Conservation (phyloP, 2,888 invertebrate species). For the Digitonthophagus gazella region DNA sequence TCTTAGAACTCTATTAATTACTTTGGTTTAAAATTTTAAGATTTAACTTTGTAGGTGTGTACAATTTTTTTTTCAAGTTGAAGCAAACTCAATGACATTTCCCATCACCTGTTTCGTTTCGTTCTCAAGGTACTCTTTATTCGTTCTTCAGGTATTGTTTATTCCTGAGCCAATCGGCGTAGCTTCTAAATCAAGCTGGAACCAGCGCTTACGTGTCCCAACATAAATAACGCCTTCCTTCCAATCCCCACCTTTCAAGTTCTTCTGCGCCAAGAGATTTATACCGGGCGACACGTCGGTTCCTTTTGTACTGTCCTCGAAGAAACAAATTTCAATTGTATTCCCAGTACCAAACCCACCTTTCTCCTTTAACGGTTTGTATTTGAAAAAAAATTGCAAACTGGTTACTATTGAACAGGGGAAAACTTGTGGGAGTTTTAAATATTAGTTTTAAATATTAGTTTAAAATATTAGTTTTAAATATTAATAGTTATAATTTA, state of each 20-base stretch:
- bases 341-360: neutral
- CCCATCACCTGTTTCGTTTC: too few species aligned
- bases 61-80: too few species aligned
- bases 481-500: too few species aligned
- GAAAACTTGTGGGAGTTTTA: too few species aligned
- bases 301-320: constrained; percentile 4
- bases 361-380: neutral
- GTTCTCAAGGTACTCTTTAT: too few species aligned
- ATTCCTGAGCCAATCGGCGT: neutral
- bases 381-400: neutral
- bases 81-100: too few species aligned
- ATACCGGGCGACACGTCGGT: neutral
- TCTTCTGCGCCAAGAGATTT: neutral
- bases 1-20: neutral
- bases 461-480: too few species aligned
- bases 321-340: constrained; percentile 14
- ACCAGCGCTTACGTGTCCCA: constrained; percentile 1
- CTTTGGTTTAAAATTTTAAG: neutral
- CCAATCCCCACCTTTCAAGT: neutral
- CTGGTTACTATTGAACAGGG: too few species aligned
- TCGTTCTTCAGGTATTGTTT: too few species aligned
- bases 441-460: too few species aligned
- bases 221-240: constrained; percentile 9
- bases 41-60: too few species aligned
- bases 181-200: neutral